phyloP scores from a whole-genome alignment of 2,113 vertebrate species.

The Rattus rattus region DNA sequence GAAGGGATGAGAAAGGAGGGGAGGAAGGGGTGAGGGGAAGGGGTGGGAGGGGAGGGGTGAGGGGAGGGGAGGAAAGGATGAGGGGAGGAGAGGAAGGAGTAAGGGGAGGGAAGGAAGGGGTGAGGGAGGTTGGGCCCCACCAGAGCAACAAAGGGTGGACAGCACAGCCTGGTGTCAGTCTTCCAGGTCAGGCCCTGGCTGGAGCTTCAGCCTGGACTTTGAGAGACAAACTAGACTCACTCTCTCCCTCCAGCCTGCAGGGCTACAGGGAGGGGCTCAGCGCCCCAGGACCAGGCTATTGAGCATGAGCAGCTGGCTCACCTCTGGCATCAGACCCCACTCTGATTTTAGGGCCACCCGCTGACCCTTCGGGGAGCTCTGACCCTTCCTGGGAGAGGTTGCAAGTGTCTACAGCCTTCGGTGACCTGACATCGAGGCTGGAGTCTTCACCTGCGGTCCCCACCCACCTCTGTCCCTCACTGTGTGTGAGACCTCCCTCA shows the following conservation, averaged over 20 bases:
- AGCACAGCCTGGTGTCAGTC: not conserved
- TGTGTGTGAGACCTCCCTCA: constrained; percentile 61
- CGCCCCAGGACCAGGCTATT: fast-evolving
- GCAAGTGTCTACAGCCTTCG: fast-evolving
- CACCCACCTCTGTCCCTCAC: constrained; percentile 66
- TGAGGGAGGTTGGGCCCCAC: too few species aligned
- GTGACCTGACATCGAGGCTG: fast-evolving
- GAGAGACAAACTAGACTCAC: not conserved
- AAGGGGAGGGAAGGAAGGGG: not conserved
- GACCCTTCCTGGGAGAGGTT: not conserved
- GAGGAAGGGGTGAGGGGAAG: too few species aligned
- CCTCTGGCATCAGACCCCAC: fast-evolving
- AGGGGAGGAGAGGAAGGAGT: too few species aligned
- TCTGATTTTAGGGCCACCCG: not conserved
- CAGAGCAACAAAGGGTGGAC: not conserved
- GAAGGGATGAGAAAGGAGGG: not conserved
- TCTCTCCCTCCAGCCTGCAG: not conserved
- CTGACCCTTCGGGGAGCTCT: not conserved
- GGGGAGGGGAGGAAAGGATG: too few species aligned
- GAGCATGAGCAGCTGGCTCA: not conserved
- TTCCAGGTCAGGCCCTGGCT: not conserved
- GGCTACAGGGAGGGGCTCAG: not conserved
- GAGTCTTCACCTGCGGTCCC: constrained; percentile 69
- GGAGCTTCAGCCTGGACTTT: not conserved
- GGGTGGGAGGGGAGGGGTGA: too few species aligned